Conservation (phyloP, 2,797 vertebrate species). For the Scyliorhinus canicula region DNA sequence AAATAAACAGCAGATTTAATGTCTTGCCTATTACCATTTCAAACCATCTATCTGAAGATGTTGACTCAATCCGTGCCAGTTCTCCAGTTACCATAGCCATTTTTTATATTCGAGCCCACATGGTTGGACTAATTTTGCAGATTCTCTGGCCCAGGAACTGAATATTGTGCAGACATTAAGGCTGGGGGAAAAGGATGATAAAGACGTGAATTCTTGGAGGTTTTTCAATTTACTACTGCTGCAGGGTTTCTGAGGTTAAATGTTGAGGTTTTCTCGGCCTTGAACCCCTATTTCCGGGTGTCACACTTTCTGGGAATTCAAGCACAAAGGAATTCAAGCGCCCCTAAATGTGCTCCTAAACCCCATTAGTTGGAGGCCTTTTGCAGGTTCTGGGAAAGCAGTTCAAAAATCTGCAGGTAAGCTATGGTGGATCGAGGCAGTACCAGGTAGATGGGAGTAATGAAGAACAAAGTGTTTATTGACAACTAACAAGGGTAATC, state of each 20-base stretch:
- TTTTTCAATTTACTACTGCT: too few species aligned
- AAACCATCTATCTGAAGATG: neutral
- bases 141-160: neutral
- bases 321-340: neutral
- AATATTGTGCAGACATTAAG: neutral
- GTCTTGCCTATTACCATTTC: neutral
- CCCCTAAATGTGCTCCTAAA: neutral
- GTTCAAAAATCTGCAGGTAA: neutral
- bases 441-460: too few species aligned
- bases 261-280: too few species aligned
- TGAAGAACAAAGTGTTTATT: too few species aligned
- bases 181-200: neutral
- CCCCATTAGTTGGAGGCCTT: neutral
- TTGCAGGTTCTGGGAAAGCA: neutral
- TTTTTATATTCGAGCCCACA: neutral
- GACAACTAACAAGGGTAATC: too few species aligned
- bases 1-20: neutral
- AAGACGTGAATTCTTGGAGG: neutral
- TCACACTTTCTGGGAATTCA: neutral
- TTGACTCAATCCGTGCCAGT: neutral
- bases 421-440: too few species aligned
- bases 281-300: neutral
- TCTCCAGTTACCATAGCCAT: neutral
- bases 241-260: neutral
- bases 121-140: too few species aligned